phyloP scores from a whole-genome alignment of 92 coral and sea anemone genomes.

The Bergia sp. region DNA sequence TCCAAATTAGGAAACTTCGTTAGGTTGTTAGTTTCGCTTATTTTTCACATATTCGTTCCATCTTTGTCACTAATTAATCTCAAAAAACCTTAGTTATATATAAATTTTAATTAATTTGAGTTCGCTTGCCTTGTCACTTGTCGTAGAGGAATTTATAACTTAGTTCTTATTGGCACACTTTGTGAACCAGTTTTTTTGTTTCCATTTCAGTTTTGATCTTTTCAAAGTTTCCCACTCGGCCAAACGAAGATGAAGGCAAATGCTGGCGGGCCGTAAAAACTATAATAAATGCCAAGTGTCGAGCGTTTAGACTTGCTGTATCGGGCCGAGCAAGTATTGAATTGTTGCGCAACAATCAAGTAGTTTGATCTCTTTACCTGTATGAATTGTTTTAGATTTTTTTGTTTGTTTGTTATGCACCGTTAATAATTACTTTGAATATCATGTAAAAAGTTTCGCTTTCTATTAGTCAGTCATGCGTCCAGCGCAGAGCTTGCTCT shows the following conservation, averaged over 20 bases:
- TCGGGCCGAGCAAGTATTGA: conserved; percentile 12
- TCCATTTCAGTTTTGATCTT: conserved; percentile 49
- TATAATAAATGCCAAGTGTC: conserved; percentile 45
- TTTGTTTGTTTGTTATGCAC: too few species aligned
- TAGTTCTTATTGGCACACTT: too few species aligned
- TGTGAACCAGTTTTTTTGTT: background rate
- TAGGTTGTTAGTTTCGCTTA: background rate
- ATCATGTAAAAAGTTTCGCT: too few species aligned
- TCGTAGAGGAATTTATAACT: background rate
- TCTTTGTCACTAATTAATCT: background rate
- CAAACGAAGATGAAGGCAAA: conserved; percentile 43
- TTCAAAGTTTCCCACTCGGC: conserved; percentile 33
- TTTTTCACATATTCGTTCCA: background rate
- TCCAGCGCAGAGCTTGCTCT: conserved; percentile 6
- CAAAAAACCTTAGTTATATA: too few species aligned
- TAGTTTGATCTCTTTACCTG: too few species aligned
- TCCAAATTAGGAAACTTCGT: background rate
- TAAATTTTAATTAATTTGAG: background rate
- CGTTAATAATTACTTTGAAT: too few species aligned
- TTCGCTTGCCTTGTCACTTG: background rate
- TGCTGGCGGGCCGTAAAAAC: conserved; percentile 40
- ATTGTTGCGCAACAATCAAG: background rate
- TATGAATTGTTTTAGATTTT: too few species aligned
- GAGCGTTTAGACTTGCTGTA: conserved; percentile 23
- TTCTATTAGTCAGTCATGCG: background rate